These are phyloP conservation scores for Myrmecobius fasciatus DNA, from an alignment of 2,113 vertebrate species.

Conservation along the genomic window DNA sequence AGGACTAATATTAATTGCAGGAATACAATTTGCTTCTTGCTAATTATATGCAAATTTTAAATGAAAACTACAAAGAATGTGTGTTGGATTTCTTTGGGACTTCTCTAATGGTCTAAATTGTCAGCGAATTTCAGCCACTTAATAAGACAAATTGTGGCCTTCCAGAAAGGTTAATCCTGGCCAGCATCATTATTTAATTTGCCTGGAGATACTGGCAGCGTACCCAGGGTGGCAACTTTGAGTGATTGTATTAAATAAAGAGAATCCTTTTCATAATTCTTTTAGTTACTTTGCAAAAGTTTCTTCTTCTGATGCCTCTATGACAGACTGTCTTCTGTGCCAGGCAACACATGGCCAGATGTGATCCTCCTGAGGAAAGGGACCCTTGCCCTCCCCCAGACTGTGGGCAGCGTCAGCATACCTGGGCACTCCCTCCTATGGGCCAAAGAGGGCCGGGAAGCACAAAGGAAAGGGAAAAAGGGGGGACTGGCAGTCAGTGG, in stretches of 20 bases:
- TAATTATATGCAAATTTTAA: not conserved
- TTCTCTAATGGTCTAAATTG: not conserved
- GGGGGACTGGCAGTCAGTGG: too few species aligned
- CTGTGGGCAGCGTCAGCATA: too few species aligned
- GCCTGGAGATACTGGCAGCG: not conserved
- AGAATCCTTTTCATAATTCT: not conserved
- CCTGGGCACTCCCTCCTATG: not conserved
- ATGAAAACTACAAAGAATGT: not conserved
- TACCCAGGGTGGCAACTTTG: not conserved
- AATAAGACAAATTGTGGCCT: not conserved
- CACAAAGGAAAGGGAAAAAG: not conserved
- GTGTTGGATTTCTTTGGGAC: not conserved
- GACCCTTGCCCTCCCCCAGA: too few species aligned
- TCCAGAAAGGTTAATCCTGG: conserved; percentile 1
- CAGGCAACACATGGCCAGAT: not conserved
- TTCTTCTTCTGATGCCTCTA: not conserved
- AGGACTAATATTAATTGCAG: not conserved
- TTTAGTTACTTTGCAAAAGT: not conserved
- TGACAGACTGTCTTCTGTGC: not conserved
- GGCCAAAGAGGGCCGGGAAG: not conserved
- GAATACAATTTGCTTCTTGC: not conserved
- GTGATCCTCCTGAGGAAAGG: not conserved
- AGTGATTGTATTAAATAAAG: not conserved
- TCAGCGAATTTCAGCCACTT: not conserved
- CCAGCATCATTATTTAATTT: not conserved